These are phyloP conservation scores for Drosophila sp. DNA, from an alignment of 1,140 invertebrate genomes.

Conservation along the genomic window DNA sequence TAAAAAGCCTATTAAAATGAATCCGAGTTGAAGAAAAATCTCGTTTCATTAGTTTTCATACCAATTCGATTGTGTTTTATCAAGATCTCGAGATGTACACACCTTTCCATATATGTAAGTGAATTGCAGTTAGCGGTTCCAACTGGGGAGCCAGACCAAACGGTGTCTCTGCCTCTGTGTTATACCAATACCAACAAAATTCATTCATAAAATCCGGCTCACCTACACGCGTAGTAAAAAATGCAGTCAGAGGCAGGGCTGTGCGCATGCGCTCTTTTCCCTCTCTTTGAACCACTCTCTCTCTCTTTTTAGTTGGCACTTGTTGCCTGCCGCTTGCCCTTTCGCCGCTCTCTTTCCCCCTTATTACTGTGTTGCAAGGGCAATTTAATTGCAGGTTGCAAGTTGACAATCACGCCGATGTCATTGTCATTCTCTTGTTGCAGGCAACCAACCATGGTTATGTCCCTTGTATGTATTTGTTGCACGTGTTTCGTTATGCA, in stretches of 20 bases:
- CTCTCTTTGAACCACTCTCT: conserved; percentile 11
- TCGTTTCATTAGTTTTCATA: no score
- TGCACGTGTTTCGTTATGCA: conserved; percentile 78
- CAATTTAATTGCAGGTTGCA: conserved; percentile 47
- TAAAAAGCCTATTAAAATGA: no score
- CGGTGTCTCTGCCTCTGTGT: conserved; percentile 13
- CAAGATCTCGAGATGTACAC: no score
- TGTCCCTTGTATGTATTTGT: conserved; percentile 45
- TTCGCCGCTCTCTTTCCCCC: conserved; percentile 45
- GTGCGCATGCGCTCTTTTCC: conserved; percentile 66
- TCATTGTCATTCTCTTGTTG: conserved; percentile 28
- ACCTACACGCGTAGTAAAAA: conserved; percentile 77
- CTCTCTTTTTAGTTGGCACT: conserved; percentile 25
- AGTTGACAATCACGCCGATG: conserved; percentile 64
- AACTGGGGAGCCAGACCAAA: neutral
- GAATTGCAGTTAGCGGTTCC: neutral
- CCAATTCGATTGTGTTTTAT: no score
- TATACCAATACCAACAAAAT: conserved; percentile 55
- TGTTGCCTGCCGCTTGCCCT: conserved; percentile 45
- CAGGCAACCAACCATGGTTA: conserved; percentile 35
- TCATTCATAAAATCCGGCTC: conserved; percentile 81
- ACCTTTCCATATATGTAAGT: neutral
- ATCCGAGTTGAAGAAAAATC: no score
- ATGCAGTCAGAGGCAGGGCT: conserved; percentile 44
- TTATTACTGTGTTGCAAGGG: conserved; percentile 19